Conservation (phyloP, 2,888 invertebrate genomes). For the Sicus ferrugineus region DNA sequence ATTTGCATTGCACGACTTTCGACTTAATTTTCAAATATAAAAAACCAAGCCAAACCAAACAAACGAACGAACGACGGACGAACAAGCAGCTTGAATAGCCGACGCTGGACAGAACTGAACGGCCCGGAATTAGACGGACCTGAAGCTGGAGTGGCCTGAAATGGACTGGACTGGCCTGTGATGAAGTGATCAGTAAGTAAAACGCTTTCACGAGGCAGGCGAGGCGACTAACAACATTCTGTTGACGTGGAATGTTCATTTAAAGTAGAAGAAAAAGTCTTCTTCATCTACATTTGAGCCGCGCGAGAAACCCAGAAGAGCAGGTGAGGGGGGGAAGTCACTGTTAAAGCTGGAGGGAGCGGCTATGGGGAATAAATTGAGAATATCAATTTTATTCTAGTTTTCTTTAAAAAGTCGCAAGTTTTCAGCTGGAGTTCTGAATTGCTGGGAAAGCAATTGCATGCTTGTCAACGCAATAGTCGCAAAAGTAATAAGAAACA, state of each 20-base stretch:
- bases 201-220: background rate
- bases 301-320: background rate
- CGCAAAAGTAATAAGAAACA: background rate
- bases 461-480: conserved; percentile 30
- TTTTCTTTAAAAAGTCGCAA: background rate
- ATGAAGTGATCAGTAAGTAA: background rate
- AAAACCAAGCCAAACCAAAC: background rate
- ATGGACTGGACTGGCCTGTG: too few relatives aligned
- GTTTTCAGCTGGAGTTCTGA: background rate
- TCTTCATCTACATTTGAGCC: background rate
- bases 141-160: background rate
- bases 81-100: background rate
- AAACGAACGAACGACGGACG: background rate
- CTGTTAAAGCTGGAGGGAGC: too few relatives aligned
- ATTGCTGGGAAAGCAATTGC: conserved; percentile 26
- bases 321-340: background rate
- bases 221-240: too few relatives aligned
- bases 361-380: too few relatives aligned
- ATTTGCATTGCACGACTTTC: conserved; percentile 60
- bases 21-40: conserved; percentile 54
- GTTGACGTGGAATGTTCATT: too few relatives aligned
- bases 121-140: background rate
- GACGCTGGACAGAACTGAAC: background rate
- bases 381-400: background rate
- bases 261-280: background rate